Evolutionary conservation across 2,113 vertebrate species (phyloP), one percentile per base, ranked within the genome.

Genomic region (Mugil cephalus): DNA sequence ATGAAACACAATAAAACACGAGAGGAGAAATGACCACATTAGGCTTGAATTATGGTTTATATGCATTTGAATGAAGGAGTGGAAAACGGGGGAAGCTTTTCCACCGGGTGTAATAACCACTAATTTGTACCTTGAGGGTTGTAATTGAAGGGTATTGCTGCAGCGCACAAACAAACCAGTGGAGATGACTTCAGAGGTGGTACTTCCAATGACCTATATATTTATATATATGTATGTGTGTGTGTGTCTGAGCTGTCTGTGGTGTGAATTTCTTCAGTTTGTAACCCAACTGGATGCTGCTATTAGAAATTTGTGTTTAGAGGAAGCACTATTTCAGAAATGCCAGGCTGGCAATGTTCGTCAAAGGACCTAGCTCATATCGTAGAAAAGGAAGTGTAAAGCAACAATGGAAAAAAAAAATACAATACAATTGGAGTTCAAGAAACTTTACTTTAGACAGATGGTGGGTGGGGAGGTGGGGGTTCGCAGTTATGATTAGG

Each of bases 51-150:
- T 73, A 56, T 58, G 66, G 66, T 68, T 47, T 43, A 42, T 47
- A 47, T 47, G 58, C 56, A 42, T 71, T 54, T 69, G 73, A n/a
- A 77, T 69, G 64, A 72, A 73, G 58, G 59, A 70, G 36, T 48
- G 72, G 72, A 75, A 67, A 60, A 67, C 24, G 24, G 36, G 47
- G 74, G 66, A 68, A 56, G 58, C 30, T 60, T 77, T 69, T 78
- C 34, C 38, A 59, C 47, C 11, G 47, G 51, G 69, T 54, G 39
- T 56, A 74, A 78, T 79, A 82, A 79, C 76, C 83, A 60, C 65
- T 86, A 79, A 84, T 86, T 80, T 74, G 46, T 73, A 85, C 61
- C 75, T 72, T 82, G 51, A 80, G 66, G 66, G 54, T 45, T 79
- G 69, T 76, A 85, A 85, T 85, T 69, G 59, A 76, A 81, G 71